phyloP scores from a whole-genome alignment of 2,888 invertebrate genomes.

The Tenthredo livida region DNA sequence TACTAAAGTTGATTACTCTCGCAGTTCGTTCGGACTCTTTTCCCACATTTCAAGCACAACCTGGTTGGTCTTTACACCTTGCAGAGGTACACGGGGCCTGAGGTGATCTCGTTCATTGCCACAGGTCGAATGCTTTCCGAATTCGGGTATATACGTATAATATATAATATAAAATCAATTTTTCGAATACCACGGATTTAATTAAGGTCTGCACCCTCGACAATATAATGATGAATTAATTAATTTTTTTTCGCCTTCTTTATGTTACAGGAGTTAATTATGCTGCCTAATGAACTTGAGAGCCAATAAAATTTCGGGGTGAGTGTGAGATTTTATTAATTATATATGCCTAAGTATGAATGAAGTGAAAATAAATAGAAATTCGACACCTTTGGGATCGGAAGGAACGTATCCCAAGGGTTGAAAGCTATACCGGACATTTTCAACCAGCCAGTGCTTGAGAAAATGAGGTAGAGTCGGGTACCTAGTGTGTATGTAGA shows the following conservation, averaged over 20 bases:
- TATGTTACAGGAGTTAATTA: background rate
- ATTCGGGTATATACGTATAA: background rate
- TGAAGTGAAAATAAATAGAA: background rate
- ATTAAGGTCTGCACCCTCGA: background rate
- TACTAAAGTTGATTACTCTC: conserved; percentile 2
- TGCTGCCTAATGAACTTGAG: background rate
- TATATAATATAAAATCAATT: background rate
- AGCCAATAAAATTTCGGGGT: background rate
- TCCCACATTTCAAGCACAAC: conserved; percentile 13
- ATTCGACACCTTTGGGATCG: background rate
- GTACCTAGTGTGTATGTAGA: background rate
- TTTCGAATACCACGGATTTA: background rate
- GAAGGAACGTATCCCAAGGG: background rate
- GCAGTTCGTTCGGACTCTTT: background rate
- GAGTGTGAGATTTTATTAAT: background rate
- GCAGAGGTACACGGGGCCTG: background rate
- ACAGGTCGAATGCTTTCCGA: background rate
- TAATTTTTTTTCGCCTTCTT: background rate
- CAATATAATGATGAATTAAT: background rate
- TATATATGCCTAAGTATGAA: background rate
- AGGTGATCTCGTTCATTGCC: background rate
- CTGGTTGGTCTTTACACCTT: background rate
- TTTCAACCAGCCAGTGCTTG: background rate
- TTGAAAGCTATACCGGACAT: background rate
- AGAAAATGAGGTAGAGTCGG: conserved; percentile 8